Evolutionary conservation across 1,140 invertebrate species (phyloP).

Genomic region (Tetragonula clypearis): DNA sequence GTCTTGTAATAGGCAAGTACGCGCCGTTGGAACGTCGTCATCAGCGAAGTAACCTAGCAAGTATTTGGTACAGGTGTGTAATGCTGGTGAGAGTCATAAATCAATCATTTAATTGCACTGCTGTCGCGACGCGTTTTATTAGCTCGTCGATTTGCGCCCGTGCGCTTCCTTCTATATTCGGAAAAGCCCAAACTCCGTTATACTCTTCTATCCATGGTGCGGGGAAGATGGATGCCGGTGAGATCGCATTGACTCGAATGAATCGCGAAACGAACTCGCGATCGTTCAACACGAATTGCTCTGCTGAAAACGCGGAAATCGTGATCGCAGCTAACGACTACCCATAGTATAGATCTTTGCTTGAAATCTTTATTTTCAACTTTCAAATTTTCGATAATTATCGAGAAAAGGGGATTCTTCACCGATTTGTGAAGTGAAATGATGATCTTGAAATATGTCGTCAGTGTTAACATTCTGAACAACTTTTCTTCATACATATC

Average conservation of each 20-base stretch:
- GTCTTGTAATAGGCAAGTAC: slow-evolving; percentile 20
- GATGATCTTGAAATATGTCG: no score
- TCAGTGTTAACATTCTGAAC: no score
- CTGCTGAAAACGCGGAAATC: slow-evolving; percentile 60
- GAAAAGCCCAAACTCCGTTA: slow-evolving; percentile 45
- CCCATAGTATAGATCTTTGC: slow-evolving; percentile 14
- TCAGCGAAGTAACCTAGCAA: slow-evolving; percentile 61
- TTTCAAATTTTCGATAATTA: background rate
- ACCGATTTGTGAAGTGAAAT: no score
- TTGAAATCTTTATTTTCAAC: background rate
- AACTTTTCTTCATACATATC: no score
- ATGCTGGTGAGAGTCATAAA: slow-evolving; percentile 73
- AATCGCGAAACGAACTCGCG: slow-evolving; percentile 41
- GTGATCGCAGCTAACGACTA: slow-evolving; percentile 41
- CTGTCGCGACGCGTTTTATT: slow-evolving; percentile 54
- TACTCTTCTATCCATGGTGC: slow-evolving; percentile 37
- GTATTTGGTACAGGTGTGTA: slow-evolving; percentile 65
- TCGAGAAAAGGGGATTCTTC: no score
- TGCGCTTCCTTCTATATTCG: slow-evolving; percentile 10
- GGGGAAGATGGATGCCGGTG: slow-evolving; percentile 56
- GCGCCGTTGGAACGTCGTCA: slow-evolving; percentile 65
- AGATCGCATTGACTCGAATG: slow-evolving; percentile 52
- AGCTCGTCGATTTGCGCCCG: slow-evolving; percentile 36
- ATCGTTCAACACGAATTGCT: slow-evolving; percentile 42
- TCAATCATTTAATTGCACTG: slow-evolving; percentile 76